These are phyloP conservation scores for Trachymyrmex septentrionalis DNA, from an alignment of 1,140 invertebrate genomes.

Conservation along the genomic window DNA sequence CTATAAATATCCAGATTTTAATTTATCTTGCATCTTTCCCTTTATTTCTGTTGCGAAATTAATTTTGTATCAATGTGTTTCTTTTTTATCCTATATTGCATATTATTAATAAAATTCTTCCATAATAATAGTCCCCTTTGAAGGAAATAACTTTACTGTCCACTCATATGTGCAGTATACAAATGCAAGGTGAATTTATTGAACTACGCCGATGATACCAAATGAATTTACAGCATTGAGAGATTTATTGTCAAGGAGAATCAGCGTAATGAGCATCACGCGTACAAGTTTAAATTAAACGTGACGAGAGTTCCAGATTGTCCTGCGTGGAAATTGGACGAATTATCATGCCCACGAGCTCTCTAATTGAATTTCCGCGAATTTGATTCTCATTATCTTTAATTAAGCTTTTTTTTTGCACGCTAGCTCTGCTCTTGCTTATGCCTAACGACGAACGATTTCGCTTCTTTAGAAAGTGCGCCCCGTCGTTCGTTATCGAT, in stretches of 20 bases:
- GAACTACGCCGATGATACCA: constrained; percentile 34
- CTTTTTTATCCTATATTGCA: background rate
- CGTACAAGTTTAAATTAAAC: background rate
- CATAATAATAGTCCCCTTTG: background rate
- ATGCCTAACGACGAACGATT: background rate
- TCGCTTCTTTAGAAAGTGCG: constrained; percentile 10
- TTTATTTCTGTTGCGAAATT: background rate
- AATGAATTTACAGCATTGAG: background rate
- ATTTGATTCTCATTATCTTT: background rate
- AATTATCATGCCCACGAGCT: background rate
- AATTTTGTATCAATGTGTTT: background rate
- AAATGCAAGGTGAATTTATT: constrained; percentile 65
- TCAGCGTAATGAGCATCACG: background rate
- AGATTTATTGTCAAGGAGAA: constrained; percentile 15
- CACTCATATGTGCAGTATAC: constrained; percentile 58
- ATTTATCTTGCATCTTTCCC: background rate
- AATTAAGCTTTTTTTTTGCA: constrained; percentile 18
- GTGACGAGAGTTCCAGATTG: constrained; percentile 7
- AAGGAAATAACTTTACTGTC: background rate
- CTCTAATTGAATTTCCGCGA: background rate
- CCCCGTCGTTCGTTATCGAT: constrained; percentile 33
- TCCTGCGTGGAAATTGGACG: background rate
- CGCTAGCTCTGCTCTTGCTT: background rate
- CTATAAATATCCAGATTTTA: background rate
- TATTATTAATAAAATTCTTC: background rate